These are phyloP conservation scores for Eurosta solidaginis DNA, from an alignment of 1,140 invertebrate genomes.

Conservation along the genomic window DNA sequence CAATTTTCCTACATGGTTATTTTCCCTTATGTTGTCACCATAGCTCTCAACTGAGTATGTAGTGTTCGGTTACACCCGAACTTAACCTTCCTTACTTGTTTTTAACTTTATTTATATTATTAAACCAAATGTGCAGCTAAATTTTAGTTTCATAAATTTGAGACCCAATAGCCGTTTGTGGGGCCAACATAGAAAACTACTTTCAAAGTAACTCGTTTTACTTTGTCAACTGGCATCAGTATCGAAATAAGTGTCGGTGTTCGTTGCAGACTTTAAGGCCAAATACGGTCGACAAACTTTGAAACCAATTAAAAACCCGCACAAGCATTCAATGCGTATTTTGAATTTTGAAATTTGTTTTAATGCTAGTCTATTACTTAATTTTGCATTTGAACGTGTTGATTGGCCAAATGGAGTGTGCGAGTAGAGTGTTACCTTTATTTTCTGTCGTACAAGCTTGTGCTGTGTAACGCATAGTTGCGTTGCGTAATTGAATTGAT, in stretches of 20 bases:
- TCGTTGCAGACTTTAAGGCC: conserved; percentile 22
- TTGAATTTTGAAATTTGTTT: neutral
- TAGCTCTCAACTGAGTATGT: no score
- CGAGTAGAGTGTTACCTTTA: neutral
- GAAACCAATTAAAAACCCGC: conserved; percentile 18
- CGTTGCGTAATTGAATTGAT: no score
- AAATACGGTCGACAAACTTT: conserved; percentile 27
- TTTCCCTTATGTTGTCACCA: no score
- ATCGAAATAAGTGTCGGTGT: neutral
- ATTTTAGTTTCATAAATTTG: no score
- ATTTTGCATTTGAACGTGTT: conserved; percentile 14
- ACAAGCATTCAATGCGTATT: neutral
- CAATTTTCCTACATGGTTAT: no score
- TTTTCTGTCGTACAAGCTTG: neutral
- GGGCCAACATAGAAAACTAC: no score
- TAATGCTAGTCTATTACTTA: neutral
- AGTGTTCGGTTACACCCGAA: no score
- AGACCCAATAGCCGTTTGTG: no score
- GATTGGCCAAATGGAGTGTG: conserved; percentile 21
- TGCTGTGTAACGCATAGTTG: no score
- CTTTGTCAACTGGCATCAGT: neutral
- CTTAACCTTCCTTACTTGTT: no score
- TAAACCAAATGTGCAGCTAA: no score
- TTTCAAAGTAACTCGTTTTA: conserved; percentile 16
- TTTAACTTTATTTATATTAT: no score